Evolutionary conservation across 2,797 vertebrate genomes (phyloP).

Genomic region (Arvicola amphibius): DNA sequence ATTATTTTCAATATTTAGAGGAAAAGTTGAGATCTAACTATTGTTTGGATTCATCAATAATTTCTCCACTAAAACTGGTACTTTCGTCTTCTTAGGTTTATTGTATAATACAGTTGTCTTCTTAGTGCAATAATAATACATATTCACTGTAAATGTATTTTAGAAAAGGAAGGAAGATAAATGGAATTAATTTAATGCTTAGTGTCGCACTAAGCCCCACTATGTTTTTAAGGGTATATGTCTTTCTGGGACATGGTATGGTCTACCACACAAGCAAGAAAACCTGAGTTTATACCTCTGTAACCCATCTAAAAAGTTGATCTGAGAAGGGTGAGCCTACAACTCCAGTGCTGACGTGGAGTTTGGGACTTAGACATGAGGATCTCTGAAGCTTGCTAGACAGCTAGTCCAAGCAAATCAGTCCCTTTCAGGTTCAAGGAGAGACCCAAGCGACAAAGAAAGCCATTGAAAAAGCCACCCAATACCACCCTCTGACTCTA

Average conservation of each 20-base stretch:
- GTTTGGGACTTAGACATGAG: background rate
- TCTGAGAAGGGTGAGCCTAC: background rate
- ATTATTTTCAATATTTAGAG: background rate
- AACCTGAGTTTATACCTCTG: background rate
- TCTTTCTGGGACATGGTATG: background rate
- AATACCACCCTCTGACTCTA: background rate
- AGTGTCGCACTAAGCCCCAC: background rate
- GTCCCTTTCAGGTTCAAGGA: background rate
- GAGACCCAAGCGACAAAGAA: background rate
- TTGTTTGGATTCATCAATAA: constrained; percentile 18
- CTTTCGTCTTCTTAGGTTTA: constrained; percentile 38
- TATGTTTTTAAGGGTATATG: background rate
- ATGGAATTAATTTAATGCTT: constrained; percentile 34
- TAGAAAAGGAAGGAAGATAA: constrained; percentile 14
- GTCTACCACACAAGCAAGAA: too few species aligned
- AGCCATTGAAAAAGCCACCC: background rate
- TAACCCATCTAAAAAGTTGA: background rate
- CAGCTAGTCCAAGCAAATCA: background rate
- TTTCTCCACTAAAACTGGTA: background rate
- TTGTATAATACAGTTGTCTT: constrained; percentile 19
- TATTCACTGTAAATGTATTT: background rate
- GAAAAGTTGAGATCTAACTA: constrained; percentile 36
- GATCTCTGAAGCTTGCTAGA: background rate
- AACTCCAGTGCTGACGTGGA: background rate
- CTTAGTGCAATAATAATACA: background rate